Evolutionary conservation across 2,888 invertebrate genomes (phyloP), one percentile per base, ranked within the genome.

Genomic region (Phragmatobia fuliginosa): DNA sequence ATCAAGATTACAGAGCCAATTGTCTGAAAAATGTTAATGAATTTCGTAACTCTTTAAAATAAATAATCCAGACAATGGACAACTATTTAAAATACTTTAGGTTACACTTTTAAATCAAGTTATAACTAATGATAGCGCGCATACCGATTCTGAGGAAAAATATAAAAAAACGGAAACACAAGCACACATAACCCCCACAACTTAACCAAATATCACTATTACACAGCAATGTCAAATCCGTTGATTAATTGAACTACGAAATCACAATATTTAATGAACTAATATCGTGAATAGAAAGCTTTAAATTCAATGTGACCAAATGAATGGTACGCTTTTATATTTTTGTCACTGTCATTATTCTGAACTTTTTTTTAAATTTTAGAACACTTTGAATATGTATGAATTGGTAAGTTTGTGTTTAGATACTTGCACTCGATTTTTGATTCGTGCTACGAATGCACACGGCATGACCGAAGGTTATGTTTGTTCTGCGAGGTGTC

Each of bases 341-440:
- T 45, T 31, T 49, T 45, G 31, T 25, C 38, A 62, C 61, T 38
- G 38, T 38, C 25, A 14, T n/a, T n/a, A n/a, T 62, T 21, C 41
- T 31, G 8, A 62, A 62, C 10, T 28, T 41, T 62, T 32, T 49
- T 49, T 63, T 49, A n/a, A 25, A 28, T 41, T 62, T 41, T 1
- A 31, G 18, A 8, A 62, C 33, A 52, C 49, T 64, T 63, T 49
- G 5, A 33, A 33, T 16, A 32, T 16, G 10, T 49, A 64, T n/a
- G 49, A 31, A 62, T 33, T 31, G 14, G 0, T 36, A 56, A 33
- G 2, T 64, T 63, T 6, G 14, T 21, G 66, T 71, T 72, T 68
- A 74, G 85, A 92, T 94, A 94, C 94, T 95, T 94, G 94, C 95
- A 95, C 88, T 88, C 92, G 87, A 83, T 89, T 87, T 80, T 91